These are phyloP conservation scores for Limenitis camilla DNA, from an alignment of 2,888 invertebrate genomes.

Conservation along the genomic window DNA sequence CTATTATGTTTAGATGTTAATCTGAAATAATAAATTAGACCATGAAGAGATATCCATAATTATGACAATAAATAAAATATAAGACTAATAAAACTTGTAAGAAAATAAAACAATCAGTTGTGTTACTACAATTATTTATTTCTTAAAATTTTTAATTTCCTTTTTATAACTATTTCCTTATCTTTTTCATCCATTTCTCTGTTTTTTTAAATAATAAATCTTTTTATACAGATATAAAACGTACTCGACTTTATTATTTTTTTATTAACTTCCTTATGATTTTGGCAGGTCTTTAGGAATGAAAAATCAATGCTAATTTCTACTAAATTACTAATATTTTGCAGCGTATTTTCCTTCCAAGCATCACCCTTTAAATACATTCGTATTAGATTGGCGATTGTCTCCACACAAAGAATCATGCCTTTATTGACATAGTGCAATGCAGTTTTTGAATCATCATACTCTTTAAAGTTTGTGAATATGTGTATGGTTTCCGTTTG, in stretches of 20 bases:
- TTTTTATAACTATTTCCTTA: not conserved
- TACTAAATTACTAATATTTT: too few relatives aligned
- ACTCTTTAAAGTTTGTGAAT: constrained; percentile 3
- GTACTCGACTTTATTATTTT: not conserved
- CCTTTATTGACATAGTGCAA: not conserved
- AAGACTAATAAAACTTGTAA: not conserved
- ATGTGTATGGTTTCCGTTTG: constrained; percentile 1
- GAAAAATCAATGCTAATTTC: too few relatives aligned
- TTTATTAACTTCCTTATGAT: not conserved
- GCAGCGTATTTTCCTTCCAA: too few relatives aligned
- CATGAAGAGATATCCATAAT: too few relatives aligned
- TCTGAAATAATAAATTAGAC: too few relatives aligned
- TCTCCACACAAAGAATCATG: not conserved
- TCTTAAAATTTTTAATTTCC: constrained; percentile 4
- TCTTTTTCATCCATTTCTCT: constrained; percentile 6
- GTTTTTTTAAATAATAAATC: constrained; percentile 3
- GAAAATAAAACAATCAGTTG: not conserved
- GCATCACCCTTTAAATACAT: too few relatives aligned
- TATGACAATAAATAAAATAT: not conserved
- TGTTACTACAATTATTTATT: constrained; percentile 1
- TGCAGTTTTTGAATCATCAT: not conserved
- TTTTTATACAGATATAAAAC: constrained; percentile 8
- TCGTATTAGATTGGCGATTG: not conserved
- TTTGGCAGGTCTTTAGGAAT: not conserved
- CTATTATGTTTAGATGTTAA: too few relatives aligned